Conservation (phyloP, 1,140 invertebrate genomes). For the Drosophila navojoa region DNA sequence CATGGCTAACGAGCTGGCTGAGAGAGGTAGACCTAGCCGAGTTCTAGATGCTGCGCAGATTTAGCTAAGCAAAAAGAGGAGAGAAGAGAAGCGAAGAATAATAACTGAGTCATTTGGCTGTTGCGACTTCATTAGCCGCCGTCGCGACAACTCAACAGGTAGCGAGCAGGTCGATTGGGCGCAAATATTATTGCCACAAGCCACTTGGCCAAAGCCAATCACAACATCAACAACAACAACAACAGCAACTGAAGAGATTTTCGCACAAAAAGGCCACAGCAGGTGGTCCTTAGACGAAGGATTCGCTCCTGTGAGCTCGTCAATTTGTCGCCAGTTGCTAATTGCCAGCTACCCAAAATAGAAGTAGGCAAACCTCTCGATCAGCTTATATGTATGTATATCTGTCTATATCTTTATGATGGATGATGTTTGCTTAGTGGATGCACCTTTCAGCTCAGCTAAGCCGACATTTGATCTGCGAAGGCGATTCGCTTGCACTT, state of each 20-base stretch:
- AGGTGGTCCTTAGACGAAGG: slow-evolving; percentile 47
- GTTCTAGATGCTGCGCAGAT: slow-evolving; percentile 12
- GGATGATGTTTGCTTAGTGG: slow-evolving; percentile 16
- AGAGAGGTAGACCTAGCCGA: not conserved
- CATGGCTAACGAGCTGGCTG: slow-evolving; percentile 47
- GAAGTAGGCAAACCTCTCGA: not conserved
- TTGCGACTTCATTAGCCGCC: slow-evolving; percentile 63
- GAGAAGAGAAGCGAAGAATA: slow-evolving; percentile 11
- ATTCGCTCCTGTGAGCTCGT: slow-evolving; percentile 22
- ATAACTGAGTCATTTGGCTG: slow-evolving; percentile 61
- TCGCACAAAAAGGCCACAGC: slow-evolving; percentile 65
- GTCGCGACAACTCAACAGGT: slow-evolving; percentile 37
- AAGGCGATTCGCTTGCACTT: slow-evolving; percentile 28
- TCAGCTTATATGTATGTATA: not conserved
- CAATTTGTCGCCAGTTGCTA: slow-evolving; percentile 81
- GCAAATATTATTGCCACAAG: slow-evolving; percentile 79
- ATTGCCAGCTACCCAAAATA: slow-evolving; percentile 46
- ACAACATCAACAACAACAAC: slow-evolving; percentile 27
- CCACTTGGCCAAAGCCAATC: slow-evolving; percentile 10
- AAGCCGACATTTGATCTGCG: slow-evolving; percentile 35
- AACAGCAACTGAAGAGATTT: slow-evolving; percentile 29
- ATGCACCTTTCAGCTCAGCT: slow-evolving; percentile 16
- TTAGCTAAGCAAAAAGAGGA: slow-evolving; percentile 2
- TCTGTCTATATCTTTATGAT: slow-evolving; percentile 14
- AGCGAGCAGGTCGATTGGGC: slow-evolving; percentile 18